Evolutionary conservation across 2,888 invertebrate species (phyloP), one percentile per base, ranked within the genome.

Genomic region (Morpho helenor): DNA sequence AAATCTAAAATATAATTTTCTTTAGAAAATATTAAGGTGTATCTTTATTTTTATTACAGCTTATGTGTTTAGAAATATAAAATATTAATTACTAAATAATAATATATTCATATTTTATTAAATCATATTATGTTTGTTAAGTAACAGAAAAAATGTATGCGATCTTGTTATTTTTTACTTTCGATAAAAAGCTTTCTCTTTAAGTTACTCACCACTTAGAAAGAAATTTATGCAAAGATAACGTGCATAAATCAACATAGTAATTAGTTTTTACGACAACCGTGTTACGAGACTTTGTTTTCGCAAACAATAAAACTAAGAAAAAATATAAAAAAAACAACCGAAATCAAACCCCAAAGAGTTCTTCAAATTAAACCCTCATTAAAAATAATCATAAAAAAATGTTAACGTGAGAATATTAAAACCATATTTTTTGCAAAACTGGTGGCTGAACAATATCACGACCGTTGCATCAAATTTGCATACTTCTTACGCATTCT

Each of bases 301-400:
- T 85, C 79, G 70, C 76, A 90, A 89, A 90, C 87, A 89, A 86
- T 76, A 67, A 69, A 66, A 68, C 52, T 43, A 56, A 62, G 68
- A 75, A 81, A 87, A 87, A 83, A 76, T 67, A 66, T 60, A 55
- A 50, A 68, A 70, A 71, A 70, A 68, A 52, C 49, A 57, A 54
- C 64, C 69, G 66, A 73, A 78, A 86, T 85, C 87, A 90, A 90
- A 89, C 90, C 89, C 89, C 88, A 87, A 84, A 90, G 89, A 77
- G 84, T 79, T 83, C 88, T 89, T 84, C 89, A 90, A 90, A 90
- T 90, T 90, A 89, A 90, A 90, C 76, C 82, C 75, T 85, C 87
- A 84, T 90, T 90, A 88, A 77, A 87, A 82, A 81, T 79, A 82
- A 85, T 72, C 71, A 65, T 66, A 75, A 55, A 55, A 80, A 84